Percentiles rank a stretch among this genome's conserved stretches.
Evolutionary conservation across 2,888 invertebrate genomes (phyloP).

Genomic region (Trilocha varians): DNA sequence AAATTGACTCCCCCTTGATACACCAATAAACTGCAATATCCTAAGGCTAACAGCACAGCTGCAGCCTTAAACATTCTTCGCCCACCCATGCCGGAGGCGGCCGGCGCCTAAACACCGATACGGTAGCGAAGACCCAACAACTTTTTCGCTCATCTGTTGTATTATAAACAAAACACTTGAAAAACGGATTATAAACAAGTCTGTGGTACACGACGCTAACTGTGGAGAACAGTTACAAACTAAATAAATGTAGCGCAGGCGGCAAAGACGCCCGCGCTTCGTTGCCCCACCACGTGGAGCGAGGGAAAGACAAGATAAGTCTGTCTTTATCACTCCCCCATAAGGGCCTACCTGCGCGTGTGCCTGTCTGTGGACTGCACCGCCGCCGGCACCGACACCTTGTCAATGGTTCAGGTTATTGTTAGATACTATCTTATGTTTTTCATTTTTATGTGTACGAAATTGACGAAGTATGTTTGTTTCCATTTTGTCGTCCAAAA

Average conservation of each 20-base stretch:
- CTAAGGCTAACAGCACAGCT: conserved; percentile 68
- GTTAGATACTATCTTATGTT: conserved; percentile 33
- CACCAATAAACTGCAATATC: conserved; percentile 75
- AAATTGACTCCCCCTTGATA: conserved; percentile 73
- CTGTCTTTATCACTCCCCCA: conserved; percentile 24
- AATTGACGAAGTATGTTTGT: conserved; percentile 1
- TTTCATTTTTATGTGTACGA: not conserved
- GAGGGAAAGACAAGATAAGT: conserved; percentile 33
- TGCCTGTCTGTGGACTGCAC: conserved; percentile 51
- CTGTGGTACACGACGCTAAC: conserved; percentile 28
- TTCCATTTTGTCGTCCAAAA: conserved; percentile 6
- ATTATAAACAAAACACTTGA: conserved; percentile 49
- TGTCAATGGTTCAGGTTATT: conserved; percentile 66
- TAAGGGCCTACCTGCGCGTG: conserved; percentile 63
- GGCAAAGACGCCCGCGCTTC: conserved; percentile 56
- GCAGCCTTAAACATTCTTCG: conserved; percentile 63
- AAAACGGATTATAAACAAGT: conserved; percentile 30
- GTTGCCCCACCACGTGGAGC: conserved; percentile 62
- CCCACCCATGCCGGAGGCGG: conserved; percentile 58
- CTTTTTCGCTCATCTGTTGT: conserved; percentile 66
- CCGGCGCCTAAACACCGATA: conserved; percentile 53
- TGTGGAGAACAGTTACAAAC: conserved; percentile 63
- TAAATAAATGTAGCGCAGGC: conserved; percentile 73
- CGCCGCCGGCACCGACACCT: conserved; percentile 56
- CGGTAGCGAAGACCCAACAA: conserved; percentile 40